phyloP scores from a whole-genome alignment of 2,888 invertebrate species.

The Dryadula phaetusa region DNA sequence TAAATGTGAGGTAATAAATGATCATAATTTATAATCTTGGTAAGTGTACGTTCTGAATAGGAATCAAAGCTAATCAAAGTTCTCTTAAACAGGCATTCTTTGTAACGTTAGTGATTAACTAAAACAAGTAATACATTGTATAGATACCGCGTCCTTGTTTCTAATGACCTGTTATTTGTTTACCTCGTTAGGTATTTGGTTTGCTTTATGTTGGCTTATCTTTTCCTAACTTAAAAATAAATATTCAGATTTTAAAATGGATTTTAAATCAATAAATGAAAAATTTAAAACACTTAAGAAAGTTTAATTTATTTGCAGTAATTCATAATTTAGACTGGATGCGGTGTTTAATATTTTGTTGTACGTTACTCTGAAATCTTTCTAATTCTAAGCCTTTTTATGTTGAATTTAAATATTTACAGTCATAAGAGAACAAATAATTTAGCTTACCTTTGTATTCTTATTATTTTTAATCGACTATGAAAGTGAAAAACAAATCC shows the following conservation, averaged over 20 bases:
- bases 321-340: background rate
- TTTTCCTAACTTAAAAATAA: conserved; percentile 39
- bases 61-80: conserved; percentile 15
- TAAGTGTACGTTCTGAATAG: background rate
- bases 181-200: conserved; percentile 1
- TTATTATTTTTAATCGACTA: conserved; percentile 51
- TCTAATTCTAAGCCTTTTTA: too few relatives aligned
- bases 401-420: background rate
- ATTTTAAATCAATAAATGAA: too few relatives aligned
- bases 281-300: too few relatives aligned
- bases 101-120: background rate
- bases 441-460: conserved; percentile 54
- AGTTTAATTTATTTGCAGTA: background rate
- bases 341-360: background rate
- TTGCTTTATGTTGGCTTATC: conserved; percentile 45
- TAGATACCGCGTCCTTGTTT: conserved; percentile 16
- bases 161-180: conserved; percentile 14
- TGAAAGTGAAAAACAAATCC: conserved; percentile 53
- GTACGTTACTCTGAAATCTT: too few relatives aligned
- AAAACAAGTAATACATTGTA: conserved; percentile 19
- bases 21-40: background rate
- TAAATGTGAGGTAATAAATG: conserved; percentile 1
- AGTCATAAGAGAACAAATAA: background rate
- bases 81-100: conserved; percentile 5
- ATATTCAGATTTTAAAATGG: background rate